A percentile compares a stretch with the other conserved stretches of the same genome.
Conservation (phyloP, 2,888 invertebrate genomes). For the Pogonocherus hispidulus region DNA sequence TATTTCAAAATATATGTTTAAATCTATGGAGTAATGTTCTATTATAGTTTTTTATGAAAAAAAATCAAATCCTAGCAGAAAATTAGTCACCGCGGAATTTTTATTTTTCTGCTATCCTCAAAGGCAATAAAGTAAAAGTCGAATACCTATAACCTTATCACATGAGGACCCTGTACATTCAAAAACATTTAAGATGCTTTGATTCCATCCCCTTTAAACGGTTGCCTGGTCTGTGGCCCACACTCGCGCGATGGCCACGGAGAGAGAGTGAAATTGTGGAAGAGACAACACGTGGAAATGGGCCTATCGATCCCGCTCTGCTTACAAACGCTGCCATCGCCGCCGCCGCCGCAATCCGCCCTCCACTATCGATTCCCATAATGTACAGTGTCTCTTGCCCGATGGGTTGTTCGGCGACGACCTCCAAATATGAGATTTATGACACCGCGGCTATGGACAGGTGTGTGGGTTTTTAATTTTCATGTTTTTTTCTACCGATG, state of each 20-base stretch:
- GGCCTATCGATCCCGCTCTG: slow-evolving; percentile 32
- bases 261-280: slow-evolving; percentile 37
- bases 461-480: background rate
- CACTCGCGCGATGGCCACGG: slow-evolving; percentile 5
- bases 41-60: too few relatives aligned
- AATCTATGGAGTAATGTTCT: too few relatives aligned
- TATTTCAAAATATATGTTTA: too few relatives aligned
- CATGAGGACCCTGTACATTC: too few relatives aligned
- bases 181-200: too few relatives aligned
- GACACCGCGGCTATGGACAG: background rate
- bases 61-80: too few relatives aligned
- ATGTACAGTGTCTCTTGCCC: slow-evolving; percentile 13
- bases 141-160: too few relatives aligned
- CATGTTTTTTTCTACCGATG: background rate
- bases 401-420: slow-evolving; percentile 12
- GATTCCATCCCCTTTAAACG: slow-evolving; percentile 14
- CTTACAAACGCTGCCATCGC: slow-evolving; percentile 17
- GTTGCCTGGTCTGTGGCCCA: background rate
- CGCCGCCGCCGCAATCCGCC: slow-evolving; percentile 26
- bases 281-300: slow-evolving; percentile 31
- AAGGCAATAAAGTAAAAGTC: too few relatives aligned
- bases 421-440: slow-evolving; percentile 6
- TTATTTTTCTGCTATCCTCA: too few relatives aligned
- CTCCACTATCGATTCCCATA: slow-evolving; percentile 15
- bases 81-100: too few relatives aligned